Evolutionary conservation across 2,888 invertebrate species (phyloP), one percentile per base, ranked within the genome.

Genomic region (Oegoconia quadripuncta): DNA sequence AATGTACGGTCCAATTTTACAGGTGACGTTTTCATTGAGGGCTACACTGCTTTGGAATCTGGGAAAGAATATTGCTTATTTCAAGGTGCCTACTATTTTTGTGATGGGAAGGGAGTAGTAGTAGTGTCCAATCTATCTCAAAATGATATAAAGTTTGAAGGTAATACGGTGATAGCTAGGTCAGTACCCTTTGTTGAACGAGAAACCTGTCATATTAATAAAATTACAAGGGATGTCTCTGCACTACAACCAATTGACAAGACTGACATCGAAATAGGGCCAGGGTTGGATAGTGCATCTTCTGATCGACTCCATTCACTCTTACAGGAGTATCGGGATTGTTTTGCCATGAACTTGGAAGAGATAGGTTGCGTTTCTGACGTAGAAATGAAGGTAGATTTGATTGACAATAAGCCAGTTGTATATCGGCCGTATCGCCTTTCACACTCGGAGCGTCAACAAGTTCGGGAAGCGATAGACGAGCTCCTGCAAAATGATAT

Each of bases 371-470:
- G 46, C 22, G 29, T 35, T 1, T 30, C 27, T 6, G 36, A 39
- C 11, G 11, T 34, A 5, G 42, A 46, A 29, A 52, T 55, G 48
- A 22, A 25, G 0, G 46, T 55, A 8, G 41, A 49, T 1, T 12
- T 55, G 3, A 16, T 12, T 0, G 55, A 55, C 15, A 25, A 46
- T 9, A 49, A 18, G 12, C 55, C 49, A 0, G 41, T 52, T 0
- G 42, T 55, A 3, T 55, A 52, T 16, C 34, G 49, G 6, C 55
- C 55, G 0, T 55, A 52, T 13, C 27, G 55, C 2, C 22, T 52
- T 12, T 45, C 50, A 0, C 22, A 36, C 22, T 29, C 9, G 15
- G 56, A 54, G 34, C 13, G 48, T 11, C 33, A 42, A 30, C 30
- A 34, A 12, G 49, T 56, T 4, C 29, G 52, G 1, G 35, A 43